phyloP scores from a whole-genome alignment of 1,140 invertebrate species.

The Spodoptera frugiperda region DNA sequence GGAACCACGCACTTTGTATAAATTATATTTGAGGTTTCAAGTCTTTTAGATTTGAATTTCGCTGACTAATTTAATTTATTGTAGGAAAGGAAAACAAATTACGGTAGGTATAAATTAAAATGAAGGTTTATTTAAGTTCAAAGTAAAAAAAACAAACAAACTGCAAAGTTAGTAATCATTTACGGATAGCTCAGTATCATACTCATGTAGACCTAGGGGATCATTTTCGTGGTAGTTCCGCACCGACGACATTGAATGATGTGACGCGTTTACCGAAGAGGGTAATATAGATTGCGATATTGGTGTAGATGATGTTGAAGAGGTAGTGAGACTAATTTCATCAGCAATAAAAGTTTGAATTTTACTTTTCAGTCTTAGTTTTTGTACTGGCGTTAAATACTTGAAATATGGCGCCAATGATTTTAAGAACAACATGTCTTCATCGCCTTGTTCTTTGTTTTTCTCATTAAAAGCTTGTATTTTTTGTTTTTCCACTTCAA shows the following conservation, averaged over 20 bases:
- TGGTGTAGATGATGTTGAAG: conserved; percentile 43
- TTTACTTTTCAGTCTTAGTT: conserved; percentile 44
- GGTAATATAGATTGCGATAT: conserved; percentile 36
- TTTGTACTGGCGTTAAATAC: conserved; percentile 29
- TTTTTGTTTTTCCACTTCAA: conserved; percentile 26
- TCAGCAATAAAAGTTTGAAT: conserved; percentile 46
- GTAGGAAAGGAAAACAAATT: conserved; percentile 41
- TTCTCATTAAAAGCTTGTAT: conserved; percentile 41
- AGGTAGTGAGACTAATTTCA: conserved; percentile 41
- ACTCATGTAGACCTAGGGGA: conserved; percentile 43
- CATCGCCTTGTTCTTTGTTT: conserved; percentile 24
- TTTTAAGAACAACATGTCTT: conserved; percentile 43
- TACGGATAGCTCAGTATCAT: conserved; percentile 39
- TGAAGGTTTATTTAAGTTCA: conserved; percentile 44
- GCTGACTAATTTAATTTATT: conserved; percentile 34
- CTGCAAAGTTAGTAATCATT: conserved; percentile 40
- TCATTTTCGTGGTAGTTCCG: conserved; percentile 42
- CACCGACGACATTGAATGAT: conserved; percentile 43
- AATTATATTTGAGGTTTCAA: conserved; percentile 40
- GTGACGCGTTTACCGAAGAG: conserved; percentile 40
- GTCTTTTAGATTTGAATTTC: conserved; percentile 36
- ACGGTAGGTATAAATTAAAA: conserved; percentile 38
- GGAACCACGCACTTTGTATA: conserved; percentile 33
- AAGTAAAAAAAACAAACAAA: conserved; percentile 44
- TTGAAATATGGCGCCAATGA: conserved; percentile 35